Conservation (phyloP, 1,140 invertebrate genomes). For the Onthophagus taurus region DNA sequence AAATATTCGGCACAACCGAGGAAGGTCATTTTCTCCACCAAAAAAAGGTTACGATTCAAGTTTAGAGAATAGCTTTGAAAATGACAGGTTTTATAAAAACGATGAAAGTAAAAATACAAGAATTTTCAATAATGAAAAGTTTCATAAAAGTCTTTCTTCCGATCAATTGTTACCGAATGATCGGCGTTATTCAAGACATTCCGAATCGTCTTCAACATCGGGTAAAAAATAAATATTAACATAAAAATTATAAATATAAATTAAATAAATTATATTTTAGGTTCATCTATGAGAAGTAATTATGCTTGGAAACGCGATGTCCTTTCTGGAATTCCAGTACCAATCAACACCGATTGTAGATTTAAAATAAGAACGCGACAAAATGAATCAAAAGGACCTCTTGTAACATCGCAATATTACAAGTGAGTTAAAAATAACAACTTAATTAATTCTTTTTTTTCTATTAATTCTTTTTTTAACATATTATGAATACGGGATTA, state of each 20-base stretch:
- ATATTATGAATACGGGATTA: no score
- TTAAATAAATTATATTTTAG: constrained; percentile 17
- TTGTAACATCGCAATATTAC: constrained; percentile 10
- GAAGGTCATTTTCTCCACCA: constrained; percentile 25
- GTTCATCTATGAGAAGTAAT: constrained; percentile 25
- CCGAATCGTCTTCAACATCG: constrained; percentile 28
- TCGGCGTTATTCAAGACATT: constrained; percentile 20
- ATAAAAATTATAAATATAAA: background rate
- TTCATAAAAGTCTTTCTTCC: constrained; percentile 33
- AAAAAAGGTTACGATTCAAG: constrained; percentile 9
- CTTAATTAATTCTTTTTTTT: no score
- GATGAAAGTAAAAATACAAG: background rate
- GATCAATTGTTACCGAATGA: constrained; percentile 22
- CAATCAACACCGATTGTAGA: constrained; percentile 25
- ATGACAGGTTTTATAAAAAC: constrained; percentile 3
- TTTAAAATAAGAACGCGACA: constrained; percentile 19
- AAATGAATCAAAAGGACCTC: constrained; percentile 15
- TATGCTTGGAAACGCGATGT: constrained; percentile 28
- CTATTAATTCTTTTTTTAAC: no score
- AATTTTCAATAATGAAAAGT: constrained; percentile 10
- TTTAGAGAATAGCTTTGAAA: background rate
- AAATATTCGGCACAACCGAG: constrained; percentile 2
- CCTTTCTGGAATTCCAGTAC: constrained; percentile 31
- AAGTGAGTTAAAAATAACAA: background rate
- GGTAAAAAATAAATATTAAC: constrained; percentile 17